Conservation (phyloP, 2,113 vertebrate species). For the Colistium nudipinnis region DNA sequence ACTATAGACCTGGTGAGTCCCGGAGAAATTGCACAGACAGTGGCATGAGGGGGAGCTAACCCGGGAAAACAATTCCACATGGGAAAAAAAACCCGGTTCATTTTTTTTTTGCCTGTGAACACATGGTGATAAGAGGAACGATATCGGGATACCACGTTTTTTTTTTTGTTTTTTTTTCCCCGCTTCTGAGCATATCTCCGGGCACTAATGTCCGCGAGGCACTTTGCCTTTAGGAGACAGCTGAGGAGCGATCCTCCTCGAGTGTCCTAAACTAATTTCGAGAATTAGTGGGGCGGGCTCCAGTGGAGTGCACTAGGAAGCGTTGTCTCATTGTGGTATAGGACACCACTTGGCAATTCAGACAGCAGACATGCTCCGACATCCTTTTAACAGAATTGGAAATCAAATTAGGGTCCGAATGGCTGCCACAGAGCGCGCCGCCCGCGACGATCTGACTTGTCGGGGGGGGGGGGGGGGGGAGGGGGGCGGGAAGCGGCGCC, state of each 20-base stretch:
- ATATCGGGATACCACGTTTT: background rate
- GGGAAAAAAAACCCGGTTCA: background rate
- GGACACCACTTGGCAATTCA: slow-evolving; percentile 63
- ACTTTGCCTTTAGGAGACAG: slow-evolving; percentile 62
- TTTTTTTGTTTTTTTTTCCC: background rate
- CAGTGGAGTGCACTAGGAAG: slow-evolving; percentile 61
- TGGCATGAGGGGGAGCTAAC: background rate
- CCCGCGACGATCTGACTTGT: slow-evolving; percentile 36
- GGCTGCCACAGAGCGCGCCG: slow-evolving; percentile 52
- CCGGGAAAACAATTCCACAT: background rate
- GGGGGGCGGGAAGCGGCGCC: slow-evolving; percentile 46
- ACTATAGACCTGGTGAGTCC: slow-evolving; percentile 93
- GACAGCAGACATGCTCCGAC: slow-evolving; percentile 68
- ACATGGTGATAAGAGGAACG: background rate
- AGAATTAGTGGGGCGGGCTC: slow-evolving; percentile 56
- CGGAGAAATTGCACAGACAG: background rate
- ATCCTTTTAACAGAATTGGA: slow-evolving; percentile 73
- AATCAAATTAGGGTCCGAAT: slow-evolving; percentile 73
- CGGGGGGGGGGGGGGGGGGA: too few species aligned
- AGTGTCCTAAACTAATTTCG: slow-evolving; percentile 73
- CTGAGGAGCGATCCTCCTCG: slow-evolving; percentile 46
- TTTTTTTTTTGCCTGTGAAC: background rate
- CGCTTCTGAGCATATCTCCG: slow-evolving; percentile 7
- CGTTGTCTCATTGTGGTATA: slow-evolving; percentile 57
- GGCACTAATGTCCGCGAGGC: slow-evolving; percentile 45